These are phyloP conservation scores for Drosophila sordidula DNA, from an alignment of 2,888 invertebrate genomes.

Conservation along the genomic window DNA sequence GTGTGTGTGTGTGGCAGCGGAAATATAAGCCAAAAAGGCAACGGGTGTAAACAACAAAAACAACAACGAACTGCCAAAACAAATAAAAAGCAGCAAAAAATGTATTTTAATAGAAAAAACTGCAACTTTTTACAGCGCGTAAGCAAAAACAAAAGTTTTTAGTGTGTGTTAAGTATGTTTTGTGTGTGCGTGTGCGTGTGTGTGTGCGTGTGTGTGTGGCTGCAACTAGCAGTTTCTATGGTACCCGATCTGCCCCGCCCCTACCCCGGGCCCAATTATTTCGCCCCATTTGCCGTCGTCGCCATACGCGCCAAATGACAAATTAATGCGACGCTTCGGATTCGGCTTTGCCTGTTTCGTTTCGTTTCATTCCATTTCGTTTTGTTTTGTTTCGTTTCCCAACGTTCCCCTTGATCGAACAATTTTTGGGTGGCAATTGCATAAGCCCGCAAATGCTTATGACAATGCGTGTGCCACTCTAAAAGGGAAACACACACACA, in stretches of 20 bases:
- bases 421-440: constrained; percentile 65
- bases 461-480: constrained; percentile 45
- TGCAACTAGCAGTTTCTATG: constrained; percentile 64
- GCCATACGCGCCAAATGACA: constrained; percentile 71
- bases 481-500: not conserved
- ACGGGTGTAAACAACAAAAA: constrained; percentile 43
- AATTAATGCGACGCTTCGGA: constrained; percentile 71
- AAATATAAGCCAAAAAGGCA: constrained; percentile 54
- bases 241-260: constrained; percentile 6
- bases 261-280: constrained; percentile 14
- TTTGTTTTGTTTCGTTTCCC: constrained; percentile 4
- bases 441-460: constrained; percentile 57
- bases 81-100: constrained; percentile 18
- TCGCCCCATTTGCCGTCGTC: constrained; percentile 50
- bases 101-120: constrained; percentile 52
- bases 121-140: constrained; percentile 61
- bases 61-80: constrained; percentile 24
- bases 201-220: constrained; percentile 38
- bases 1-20: constrained; percentile 44
- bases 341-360: constrained; percentile 20
- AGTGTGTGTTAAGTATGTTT: constrained; percentile 20
- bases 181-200: constrained; percentile 2
- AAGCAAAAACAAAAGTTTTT: constrained; percentile 61
- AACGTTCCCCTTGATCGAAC: constrained; percentile 6
- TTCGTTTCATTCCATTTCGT: constrained; percentile 15